Evolutionary conservation across 2,797 vertebrate genomes (phyloP).

Genomic region (Heteromormyrus szaboi): DNA sequence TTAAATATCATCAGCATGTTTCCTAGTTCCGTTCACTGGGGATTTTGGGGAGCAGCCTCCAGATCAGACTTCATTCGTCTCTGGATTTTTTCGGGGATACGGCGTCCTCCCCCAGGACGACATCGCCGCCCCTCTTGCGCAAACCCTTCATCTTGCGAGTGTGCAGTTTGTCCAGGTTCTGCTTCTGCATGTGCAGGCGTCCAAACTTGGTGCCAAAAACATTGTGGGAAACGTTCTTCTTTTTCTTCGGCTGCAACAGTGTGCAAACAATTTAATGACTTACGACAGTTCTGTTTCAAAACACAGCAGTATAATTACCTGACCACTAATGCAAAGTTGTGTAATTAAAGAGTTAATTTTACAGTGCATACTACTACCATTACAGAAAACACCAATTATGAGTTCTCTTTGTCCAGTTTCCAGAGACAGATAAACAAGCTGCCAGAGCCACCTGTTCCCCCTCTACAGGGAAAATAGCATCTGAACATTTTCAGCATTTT

Average conservation of each 20-base stretch:
- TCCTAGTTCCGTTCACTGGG: not conserved
- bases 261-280: not conserved
- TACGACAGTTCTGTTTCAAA: not conserved
- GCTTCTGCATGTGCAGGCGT: conserved; percentile 93
- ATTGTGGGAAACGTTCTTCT: conserved; percentile 91
- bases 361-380: not conserved
- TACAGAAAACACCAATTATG: not conserved
- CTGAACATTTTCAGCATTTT: not conserved
- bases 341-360: not conserved
- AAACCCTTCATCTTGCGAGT: conserved; percentile 92
- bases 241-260: conserved; percentile 76
- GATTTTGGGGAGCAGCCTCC: not conserved
- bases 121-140: conserved; percentile 72
- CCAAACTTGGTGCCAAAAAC: conserved; percentile 83
- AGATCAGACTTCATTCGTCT: not conserved
- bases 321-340: not conserved
- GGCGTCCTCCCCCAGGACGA: conserved; percentile 35
- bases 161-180: conserved; percentile 82
- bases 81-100: conserved; percentile 61
- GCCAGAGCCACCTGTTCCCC: not conserved
- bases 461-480: not conserved
- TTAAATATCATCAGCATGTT: not conserved
- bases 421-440: not conserved
- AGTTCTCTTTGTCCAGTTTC: not conserved
- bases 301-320: not conserved